phyloP scores from a whole-genome alignment of 2,888 invertebrate species.

The Odontomyia ornata region DNA sequence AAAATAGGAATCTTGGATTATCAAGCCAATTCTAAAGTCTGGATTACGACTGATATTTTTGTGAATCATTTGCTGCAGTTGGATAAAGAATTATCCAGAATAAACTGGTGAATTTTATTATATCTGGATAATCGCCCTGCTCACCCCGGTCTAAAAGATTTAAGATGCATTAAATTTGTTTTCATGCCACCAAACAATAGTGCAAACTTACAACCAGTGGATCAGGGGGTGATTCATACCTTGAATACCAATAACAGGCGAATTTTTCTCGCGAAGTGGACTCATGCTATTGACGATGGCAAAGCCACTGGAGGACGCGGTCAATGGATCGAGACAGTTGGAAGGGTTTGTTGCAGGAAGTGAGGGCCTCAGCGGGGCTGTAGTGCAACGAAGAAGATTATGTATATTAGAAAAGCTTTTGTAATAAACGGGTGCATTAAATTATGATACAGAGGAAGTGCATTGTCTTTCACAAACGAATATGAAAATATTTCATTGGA shows the following conservation, averaged over 20 bases:
- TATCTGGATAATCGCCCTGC: conserved; percentile 1
- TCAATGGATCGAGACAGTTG: too few relatives aligned
- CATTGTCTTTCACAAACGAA: too few relatives aligned
- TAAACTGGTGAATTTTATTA: conserved; percentile 10
- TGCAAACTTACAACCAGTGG: conserved; percentile 13
- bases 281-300: conserved; percentile 15
- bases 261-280: conserved; percentile 8
- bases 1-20: conserved; percentile 14
- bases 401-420: too few relatives aligned
- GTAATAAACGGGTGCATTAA: too few relatives aligned
- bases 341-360: too few relatives aligned
- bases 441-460: too few relatives aligned
- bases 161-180: conserved; percentile 14
- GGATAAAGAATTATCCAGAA: neutral
- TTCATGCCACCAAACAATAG: neutral
- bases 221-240: neutral
- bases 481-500: too few relatives aligned
- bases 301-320: too few relatives aligned
- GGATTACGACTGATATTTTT: neutral
- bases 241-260: conserved; percentile 2
- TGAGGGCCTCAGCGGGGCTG: too few relatives aligned
- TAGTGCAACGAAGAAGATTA: too few relatives aligned
- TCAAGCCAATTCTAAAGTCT: neutral
- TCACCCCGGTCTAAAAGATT: neutral
- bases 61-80: conserved; percentile 9